These are phyloP conservation scores for Chymomyza amoena DNA, from an alignment of 2,888 invertebrate species.

Conservation along the genomic window DNA sequence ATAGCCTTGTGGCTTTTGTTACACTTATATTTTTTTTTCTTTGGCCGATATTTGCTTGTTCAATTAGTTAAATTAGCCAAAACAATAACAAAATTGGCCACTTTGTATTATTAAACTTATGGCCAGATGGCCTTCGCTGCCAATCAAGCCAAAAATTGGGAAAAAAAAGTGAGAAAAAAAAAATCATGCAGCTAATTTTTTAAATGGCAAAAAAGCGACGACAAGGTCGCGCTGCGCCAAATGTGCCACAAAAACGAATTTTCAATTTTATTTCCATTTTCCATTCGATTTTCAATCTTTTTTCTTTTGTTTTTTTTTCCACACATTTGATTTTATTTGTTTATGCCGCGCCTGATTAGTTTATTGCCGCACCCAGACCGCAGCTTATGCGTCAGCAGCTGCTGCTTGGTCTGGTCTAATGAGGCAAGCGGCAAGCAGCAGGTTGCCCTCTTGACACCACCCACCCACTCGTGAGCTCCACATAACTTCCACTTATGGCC, in stretches of 20 bases:
- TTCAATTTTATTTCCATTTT: background rate
- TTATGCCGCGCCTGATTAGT: constrained; percentile 65
- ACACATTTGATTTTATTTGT: constrained; percentile 48
- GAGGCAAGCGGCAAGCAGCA: background rate
- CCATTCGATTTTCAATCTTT: background rate
- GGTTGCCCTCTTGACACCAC: background rate
- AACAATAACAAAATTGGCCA: constrained; percentile 19
- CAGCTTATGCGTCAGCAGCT: constrained; percentile 14
- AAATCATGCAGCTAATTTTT: constrained; percentile 44
- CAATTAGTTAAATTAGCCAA: constrained; percentile 61
- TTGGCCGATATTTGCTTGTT: constrained; percentile 19
- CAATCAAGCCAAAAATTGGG: constrained; percentile 18
- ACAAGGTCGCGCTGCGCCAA: constrained; percentile 35
- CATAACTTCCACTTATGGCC: constrained; percentile 10
- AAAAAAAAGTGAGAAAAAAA: constrained; percentile 13
- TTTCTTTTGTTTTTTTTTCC: background rate
- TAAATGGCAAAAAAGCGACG: constrained; percentile 21
- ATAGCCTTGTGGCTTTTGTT: constrained; percentile 41
- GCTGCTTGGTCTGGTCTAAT: background rate
- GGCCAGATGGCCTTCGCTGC: constrained; percentile 41
- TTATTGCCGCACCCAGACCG: constrained; percentile 45
- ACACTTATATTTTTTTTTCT: constrained; percentile 30
- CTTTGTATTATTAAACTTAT: constrained; percentile 43
- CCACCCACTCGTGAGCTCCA: background rate
- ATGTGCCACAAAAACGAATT: background rate